Base-by-base conservation (phyloP, 2,797 vertebrate species). In the Hoplostethus mediterraneus region DNA sequence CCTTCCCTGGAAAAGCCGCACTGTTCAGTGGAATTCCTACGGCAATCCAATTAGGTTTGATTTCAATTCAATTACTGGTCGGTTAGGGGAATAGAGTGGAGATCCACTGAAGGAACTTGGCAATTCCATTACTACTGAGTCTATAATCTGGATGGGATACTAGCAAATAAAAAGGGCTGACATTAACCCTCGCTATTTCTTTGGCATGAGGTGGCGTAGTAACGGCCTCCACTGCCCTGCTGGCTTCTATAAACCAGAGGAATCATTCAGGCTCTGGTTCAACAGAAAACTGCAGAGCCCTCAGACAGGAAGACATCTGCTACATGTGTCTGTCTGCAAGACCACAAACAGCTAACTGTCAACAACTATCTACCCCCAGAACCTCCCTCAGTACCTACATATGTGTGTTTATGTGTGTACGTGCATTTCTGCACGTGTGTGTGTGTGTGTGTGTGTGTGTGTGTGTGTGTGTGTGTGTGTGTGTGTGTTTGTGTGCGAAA, bases 1-100 rank as follows among this genome's bases (percentile, higher is more conserved):
- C 77, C 63, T 85, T 89, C 87, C 81, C 75, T 78, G 83, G 85
- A 83, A 90, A 67, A 84, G 75, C 79, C 66, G 52, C 70, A 64
- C 69, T 85, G 90, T 91, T 90, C 89, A 78, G 82, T 83, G 78
- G 82, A 87, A 93, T 93, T 92, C 88, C 83, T 78, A 73, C 75
- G 67, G 71, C 85, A 92, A 93, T 93, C 87, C 90, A 93, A 91
- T 93, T 92, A 92, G 77, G 80, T 87, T 89, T 89, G 88, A 91
- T 92, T 92, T 91, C 88, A 89, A 92, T 90, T 92, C 76, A 90
- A 92, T 93, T 91, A 92, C 81, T 63, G 81, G 65, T 71, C 81
- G 31, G 79, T 90, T 87, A 85, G 78, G 77, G 83, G 77, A 87
- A 87, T 53, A 79, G 81, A 90, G 87, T 76, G 75, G 76, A 74